phyloP scores from a whole-genome alignment of 2,888 invertebrate species.

The Tyria jacobaeae region DNA sequence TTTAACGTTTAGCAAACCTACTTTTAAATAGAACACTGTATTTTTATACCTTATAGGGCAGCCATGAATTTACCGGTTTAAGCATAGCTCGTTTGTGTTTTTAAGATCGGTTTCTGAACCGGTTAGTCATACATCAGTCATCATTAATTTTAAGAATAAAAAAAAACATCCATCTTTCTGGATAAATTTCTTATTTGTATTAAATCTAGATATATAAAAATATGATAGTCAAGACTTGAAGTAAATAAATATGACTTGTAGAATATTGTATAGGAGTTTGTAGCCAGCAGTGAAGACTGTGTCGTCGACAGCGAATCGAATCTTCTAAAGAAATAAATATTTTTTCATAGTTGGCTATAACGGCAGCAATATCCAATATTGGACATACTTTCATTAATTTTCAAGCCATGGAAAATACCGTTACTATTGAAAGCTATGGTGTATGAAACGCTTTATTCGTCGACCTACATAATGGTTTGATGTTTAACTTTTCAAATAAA shows the following conservation, averaged over 20 bases:
- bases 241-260: slow-evolving; percentile 2
- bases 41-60: slow-evolving; percentile 6
- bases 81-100: background rate
- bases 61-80: background rate
- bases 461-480: slow-evolving; percentile 44
- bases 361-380: slow-evolving; percentile 24
- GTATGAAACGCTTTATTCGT: slow-evolving; percentile 38
- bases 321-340: slow-evolving; percentile 7
- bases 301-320: slow-evolving; percentile 2
- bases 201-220: background rate
- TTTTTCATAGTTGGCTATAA: slow-evolving; percentile 13
- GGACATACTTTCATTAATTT: slow-evolving; percentile 33
- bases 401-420: slow-evolving; percentile 41
- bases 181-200: slow-evolving; percentile 7
- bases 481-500: slow-evolving; percentile 45
- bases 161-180: no score
- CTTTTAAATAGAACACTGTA: slow-evolving; percentile 12
- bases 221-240: slow-evolving; percentile 3
- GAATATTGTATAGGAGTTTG: slow-evolving; percentile 5
- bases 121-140: background rate
- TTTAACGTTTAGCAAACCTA: slow-evolving; percentile 21
- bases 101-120: background rate
- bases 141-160: no score
- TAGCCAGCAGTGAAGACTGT: background rate
- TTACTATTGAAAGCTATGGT: slow-evolving; percentile 33